Conservation (phyloP, 2,113 vertebrate genomes). For the Rhynchopsitta pachyrhyncha region DNA sequence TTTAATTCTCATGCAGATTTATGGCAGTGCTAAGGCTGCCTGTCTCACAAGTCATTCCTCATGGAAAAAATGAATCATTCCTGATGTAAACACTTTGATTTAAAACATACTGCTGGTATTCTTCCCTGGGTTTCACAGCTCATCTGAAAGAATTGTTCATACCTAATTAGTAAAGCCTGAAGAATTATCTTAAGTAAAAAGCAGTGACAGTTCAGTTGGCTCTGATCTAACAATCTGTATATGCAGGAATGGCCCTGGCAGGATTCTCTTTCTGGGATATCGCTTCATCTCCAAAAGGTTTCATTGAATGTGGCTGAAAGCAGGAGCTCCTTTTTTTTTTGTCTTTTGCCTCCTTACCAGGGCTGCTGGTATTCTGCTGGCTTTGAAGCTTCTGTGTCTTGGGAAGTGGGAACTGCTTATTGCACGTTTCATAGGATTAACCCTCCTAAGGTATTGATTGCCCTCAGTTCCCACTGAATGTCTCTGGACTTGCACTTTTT, state of each 20-base stretch:
- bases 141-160: slow-evolving; percentile 68
- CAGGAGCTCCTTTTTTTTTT: fast-evolving
- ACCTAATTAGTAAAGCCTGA: slow-evolving; percentile 73
- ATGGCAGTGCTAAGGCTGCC: slow-evolving; percentile 28
- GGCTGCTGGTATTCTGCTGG: neutral
- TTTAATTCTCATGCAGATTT: slow-evolving; percentile 63
- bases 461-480: neutral
- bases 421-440: slow-evolving; percentile 2
- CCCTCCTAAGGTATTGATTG: neutral
- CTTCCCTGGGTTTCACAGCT: slow-evolving; percentile 52
- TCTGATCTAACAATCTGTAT: slow-evolving; percentile 31
- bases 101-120: slow-evolving; percentile 71
- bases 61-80: slow-evolving; percentile 78
- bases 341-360: neutral
- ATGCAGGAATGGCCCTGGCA: neutral
- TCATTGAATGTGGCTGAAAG: neutral
- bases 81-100: slow-evolving; percentile 72
- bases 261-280: neutral
- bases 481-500: neutral
- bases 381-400: slow-evolving; percentile 2
- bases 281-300: neutral
- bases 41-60: slow-evolving; percentile 59
- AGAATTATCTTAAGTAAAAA: slow-evolving; percentile 66
- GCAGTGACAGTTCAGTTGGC: slow-evolving; percentile 66
- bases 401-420: neutral